These are phyloP conservation scores for Drosophila punjabiensis DNA, from an alignment of 1,140 invertebrate species.

Conservation along the genomic window DNA sequence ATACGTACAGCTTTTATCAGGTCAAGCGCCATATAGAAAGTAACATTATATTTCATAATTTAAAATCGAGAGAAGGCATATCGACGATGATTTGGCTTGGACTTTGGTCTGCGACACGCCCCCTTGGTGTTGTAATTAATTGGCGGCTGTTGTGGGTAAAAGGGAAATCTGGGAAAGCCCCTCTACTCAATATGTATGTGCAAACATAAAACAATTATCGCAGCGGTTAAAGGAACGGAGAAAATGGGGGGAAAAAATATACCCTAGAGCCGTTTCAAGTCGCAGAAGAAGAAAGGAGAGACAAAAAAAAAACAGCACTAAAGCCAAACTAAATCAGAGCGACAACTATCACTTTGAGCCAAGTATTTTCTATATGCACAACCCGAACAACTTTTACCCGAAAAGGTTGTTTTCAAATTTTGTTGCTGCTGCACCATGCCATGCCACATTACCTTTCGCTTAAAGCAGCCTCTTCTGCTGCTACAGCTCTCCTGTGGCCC, in stretches of 20 bases:
- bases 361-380: slow-evolving; percentile 56
- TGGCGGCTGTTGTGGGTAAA: slow-evolving; percentile 39
- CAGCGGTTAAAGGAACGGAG: slow-evolving; percentile 25
- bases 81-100: slow-evolving; percentile 31
- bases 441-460: slow-evolving; percentile 56
- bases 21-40: slow-evolving; percentile 35
- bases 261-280: slow-evolving; percentile 37
- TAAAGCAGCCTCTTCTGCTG: slow-evolving; percentile 29
- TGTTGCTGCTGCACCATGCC: slow-evolving; percentile 32
- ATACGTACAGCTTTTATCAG: slow-evolving; percentile 4
- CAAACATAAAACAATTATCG: slow-evolving; percentile 51
- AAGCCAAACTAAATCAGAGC: slow-evolving; percentile 60
- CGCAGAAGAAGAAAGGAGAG: slow-evolving; percentile 44
- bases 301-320: slow-evolving; percentile 6
- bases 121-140: slow-evolving; percentile 66
- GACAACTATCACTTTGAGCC: slow-evolving; percentile 64
- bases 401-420: slow-evolving; percentile 66
- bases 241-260: slow-evolving; percentile 24
- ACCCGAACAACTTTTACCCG: slow-evolving; percentile 63
- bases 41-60: slow-evolving; percentile 38
- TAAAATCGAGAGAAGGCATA: slow-evolving; percentile 22
- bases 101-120: slow-evolving; percentile 48
- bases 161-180: slow-evolving; percentile 50
- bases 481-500: slow-evolving; percentile 3
- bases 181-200: no score